phyloP scores from a whole-genome alignment of 2,113 vertebrate species.

The Ia io region DNA sequence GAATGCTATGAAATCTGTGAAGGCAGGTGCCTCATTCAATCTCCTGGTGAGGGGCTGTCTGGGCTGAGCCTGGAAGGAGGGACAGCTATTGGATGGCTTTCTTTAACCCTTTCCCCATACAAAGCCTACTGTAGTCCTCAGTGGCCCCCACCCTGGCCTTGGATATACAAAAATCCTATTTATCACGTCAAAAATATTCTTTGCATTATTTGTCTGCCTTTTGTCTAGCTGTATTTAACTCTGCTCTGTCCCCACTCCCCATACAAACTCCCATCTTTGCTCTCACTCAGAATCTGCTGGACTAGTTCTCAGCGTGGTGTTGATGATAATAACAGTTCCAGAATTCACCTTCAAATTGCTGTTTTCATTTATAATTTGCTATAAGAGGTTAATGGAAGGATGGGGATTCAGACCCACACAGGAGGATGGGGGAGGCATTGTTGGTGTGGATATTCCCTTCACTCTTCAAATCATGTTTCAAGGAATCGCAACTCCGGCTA shows the following conservation, averaged over 20 bases:
- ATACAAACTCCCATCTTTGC: background rate
- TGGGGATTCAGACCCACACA: background rate
- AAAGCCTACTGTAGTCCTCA: background rate
- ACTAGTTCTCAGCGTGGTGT: background rate
- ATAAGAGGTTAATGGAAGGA: background rate
- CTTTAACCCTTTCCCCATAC: background rate
- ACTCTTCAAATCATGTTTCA: background rate
- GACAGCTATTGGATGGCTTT: background rate
- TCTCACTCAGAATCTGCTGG: background rate
- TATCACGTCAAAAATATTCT: background rate
- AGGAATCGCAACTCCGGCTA: background rate
- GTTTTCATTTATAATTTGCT: constrained; percentile 15
- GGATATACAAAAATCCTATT: background rate
- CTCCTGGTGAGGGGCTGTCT: background rate
- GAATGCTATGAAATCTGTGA: background rate
- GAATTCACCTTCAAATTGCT: background rate
- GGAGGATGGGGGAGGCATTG: background rate
- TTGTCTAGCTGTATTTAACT: background rate
- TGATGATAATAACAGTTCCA: background rate
- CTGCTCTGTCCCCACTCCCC: background rate
- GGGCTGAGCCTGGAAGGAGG: background rate
- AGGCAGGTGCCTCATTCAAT: background rate
- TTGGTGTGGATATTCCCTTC: background rate
- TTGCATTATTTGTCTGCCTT: background rate
- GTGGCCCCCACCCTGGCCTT: background rate